A percentile compares a stretch with the other conserved stretches of the same genome.
These are phyloP conservation scores for Rugalucina vietnamica DNA, from an alignment of 2,888 invertebrate species.

Conservation along the genomic window DNA sequence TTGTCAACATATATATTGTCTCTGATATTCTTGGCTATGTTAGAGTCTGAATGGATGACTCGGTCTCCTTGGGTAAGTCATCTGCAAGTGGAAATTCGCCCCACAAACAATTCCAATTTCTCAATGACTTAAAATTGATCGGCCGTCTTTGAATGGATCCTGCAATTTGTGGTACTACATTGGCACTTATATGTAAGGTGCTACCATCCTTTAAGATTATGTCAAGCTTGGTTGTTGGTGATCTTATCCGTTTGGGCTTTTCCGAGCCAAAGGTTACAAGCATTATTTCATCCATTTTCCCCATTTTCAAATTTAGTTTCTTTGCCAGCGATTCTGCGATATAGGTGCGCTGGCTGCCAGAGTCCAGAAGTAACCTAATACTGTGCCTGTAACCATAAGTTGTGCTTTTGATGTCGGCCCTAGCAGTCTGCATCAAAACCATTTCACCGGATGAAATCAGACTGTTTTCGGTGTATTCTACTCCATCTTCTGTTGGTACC, in stretches of 20 bases:
- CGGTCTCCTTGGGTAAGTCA: constrained; percentile 4
- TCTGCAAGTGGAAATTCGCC: not conserved
- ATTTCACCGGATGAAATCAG: constrained; percentile 32
- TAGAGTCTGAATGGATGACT: not conserved
- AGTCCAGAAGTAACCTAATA: constrained; percentile 18
- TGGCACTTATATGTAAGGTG: not conserved
- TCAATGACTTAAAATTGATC: not conserved
- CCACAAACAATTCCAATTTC: not conserved
- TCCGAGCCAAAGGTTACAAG: constrained; percentile 1
- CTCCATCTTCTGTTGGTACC: not conserved
- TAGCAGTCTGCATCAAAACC: constrained; percentile 22
- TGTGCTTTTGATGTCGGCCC: constrained; percentile 18
- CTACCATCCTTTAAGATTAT: not conserved
- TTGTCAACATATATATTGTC: constrained; percentile 11
- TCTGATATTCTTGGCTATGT: not conserved
- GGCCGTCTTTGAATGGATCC: constrained; percentile 6
- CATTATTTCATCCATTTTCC: not conserved
- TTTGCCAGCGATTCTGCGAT: constrained; percentile 2
- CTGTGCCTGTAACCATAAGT: not conserved
- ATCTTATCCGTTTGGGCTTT: not conserved
- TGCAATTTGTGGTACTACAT: constrained; percentile 1
- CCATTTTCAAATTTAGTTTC: not conserved
- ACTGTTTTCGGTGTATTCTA: constrained; percentile 13
- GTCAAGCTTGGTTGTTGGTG: not conserved
- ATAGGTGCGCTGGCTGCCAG: constrained; percentile 27